Evolutionary conservation across 2,113 vertebrate genomes (phyloP).

Genomic region (Eclectus roratus): DNA sequence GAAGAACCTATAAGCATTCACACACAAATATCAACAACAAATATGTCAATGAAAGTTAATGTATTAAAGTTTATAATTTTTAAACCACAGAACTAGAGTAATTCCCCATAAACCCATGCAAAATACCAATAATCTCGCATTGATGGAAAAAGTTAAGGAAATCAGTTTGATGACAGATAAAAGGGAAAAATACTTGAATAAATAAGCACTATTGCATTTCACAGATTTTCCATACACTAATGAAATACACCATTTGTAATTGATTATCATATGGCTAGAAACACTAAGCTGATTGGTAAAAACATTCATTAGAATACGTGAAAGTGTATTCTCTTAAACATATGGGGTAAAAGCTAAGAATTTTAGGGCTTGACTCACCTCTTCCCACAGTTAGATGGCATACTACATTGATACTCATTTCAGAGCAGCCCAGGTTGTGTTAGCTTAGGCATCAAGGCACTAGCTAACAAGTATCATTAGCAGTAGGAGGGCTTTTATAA

Average conservation of each 20-base stretch:
- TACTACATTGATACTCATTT: background rate
- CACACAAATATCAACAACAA: background rate
- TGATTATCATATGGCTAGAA: background rate
- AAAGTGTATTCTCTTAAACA: background rate
- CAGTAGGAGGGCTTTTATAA: background rate
- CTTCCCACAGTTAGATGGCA: background rate
- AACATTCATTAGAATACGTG: background rate
- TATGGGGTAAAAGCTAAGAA: background rate
- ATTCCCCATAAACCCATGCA: background rate
- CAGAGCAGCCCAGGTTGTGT: background rate
- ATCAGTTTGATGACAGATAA: background rate
- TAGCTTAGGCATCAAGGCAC: background rate
- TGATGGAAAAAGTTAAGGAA: background rate
- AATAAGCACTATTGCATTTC: background rate
- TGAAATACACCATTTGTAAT: background rate
- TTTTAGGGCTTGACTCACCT: background rate
- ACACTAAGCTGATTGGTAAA: background rate
- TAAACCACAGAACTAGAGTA: background rate
- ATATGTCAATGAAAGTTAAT: background rate
- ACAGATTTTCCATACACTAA: background rate
- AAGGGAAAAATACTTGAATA: background rate
- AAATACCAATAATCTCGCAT: background rate
- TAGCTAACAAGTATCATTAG: background rate
- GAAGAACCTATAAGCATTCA: constrained; percentile 56
- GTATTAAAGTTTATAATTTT: background rate